Conservation (phyloP, 92 coral and sea anemone genomes). For the Hydrozoanthus gracilis region DNA sequence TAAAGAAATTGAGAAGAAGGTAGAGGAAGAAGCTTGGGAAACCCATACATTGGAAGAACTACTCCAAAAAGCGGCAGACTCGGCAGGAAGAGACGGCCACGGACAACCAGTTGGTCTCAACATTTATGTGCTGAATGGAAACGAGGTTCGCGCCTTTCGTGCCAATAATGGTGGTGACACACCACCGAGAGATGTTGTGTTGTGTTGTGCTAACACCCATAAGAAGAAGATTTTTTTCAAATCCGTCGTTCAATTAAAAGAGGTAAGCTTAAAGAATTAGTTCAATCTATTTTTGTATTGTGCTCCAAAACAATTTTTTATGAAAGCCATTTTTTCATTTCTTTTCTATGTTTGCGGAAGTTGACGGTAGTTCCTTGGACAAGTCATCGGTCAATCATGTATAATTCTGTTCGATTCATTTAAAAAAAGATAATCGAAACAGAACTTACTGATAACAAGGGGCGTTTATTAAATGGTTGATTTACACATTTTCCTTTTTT, state of each 20-base stretch:
- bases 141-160: neutral
- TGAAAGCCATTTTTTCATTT: neutral
- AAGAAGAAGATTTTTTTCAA: neutral
- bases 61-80: neutral
- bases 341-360: too few relatives aligned
- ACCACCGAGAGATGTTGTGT: neutral
- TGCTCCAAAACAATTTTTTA: neutral
- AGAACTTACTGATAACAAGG: too few relatives aligned
- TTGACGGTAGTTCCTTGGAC: too few relatives aligned
- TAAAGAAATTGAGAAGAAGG: neutral
- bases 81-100: neutral
- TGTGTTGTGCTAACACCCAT: neutral
- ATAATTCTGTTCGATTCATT: too few relatives aligned
- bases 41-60: neutral
- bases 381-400: too few relatives aligned
- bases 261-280: neutral
- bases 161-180: neutral
- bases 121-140: constrained; percentile 1
- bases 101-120: neutral
- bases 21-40: neutral
- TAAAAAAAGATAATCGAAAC: too few relatives aligned
- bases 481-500: too few relatives aligned
- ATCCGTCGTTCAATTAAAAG: neutral
- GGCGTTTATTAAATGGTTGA: too few relatives aligned
- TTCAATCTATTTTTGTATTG: neutral